A percentile compares a stretch with the other conserved stretches of the same genome.
These are phyloP conservation scores for Epinephelus fuscoguttatus DNA, from an alignment of 2,113 vertebrate genomes.

Conservation along the genomic window DNA sequence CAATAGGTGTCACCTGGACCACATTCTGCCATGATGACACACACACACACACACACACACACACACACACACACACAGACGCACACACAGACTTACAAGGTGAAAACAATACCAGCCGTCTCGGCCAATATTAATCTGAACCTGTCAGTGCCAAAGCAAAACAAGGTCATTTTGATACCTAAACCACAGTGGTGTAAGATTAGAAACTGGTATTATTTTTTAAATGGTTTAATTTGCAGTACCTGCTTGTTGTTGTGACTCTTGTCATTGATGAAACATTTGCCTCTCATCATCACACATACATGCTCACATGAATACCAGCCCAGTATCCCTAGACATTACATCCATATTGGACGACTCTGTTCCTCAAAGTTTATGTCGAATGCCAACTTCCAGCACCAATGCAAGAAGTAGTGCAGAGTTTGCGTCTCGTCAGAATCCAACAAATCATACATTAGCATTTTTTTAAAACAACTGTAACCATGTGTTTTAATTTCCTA, in stretches of 20 bases:
- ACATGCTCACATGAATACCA: constrained; percentile 4
- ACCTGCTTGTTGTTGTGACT: background rate
- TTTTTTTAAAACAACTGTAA: background rate
- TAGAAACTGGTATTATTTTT: background rate
- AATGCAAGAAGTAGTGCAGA: background rate
- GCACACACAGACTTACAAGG: too few relatives aligned
- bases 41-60: too few relatives aligned
- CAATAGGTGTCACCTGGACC: too few relatives aligned
- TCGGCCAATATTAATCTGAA: too few relatives aligned
- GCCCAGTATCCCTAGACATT: background rate
- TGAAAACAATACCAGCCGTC: too few relatives aligned
- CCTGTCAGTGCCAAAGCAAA: too few relatives aligned
- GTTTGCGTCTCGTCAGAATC: background rate
- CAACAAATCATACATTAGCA: background rate
- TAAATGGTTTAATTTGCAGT: background rate
- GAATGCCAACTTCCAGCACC: background rate
- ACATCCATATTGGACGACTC: background rate
- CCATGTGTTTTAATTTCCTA: background rate
- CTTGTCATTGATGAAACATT: background rate
- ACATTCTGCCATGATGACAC: too few relatives aligned
- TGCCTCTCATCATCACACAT: constrained; percentile 1
- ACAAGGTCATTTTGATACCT: background rate
- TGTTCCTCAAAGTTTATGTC: background rate
- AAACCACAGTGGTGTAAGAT: background rate
- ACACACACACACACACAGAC: too few relatives aligned